phyloP scores from a whole-genome alignment of 2,797 vertebrate species.

The Melanotaenia nigrans region DNA sequence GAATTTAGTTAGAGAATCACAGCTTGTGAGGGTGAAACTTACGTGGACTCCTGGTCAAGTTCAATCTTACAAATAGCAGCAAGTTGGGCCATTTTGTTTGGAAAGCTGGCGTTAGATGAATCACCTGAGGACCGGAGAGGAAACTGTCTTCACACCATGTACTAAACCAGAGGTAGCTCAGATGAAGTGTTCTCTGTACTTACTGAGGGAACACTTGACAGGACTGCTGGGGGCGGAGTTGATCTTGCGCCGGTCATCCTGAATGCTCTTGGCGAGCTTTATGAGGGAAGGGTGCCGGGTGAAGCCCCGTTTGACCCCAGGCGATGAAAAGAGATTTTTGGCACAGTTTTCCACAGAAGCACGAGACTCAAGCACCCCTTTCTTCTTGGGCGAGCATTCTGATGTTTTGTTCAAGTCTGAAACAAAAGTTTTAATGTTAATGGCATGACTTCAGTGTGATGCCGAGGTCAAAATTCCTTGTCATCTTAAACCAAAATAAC shows the following conservation, averaged over 20 bases:
- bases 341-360: slow-evolving; percentile 88
- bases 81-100: slow-evolving; percentile 89
- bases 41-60: slow-evolving; percentile 89
- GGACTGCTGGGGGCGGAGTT: slow-evolving; percentile 93
- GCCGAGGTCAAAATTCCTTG: too few relatives aligned
- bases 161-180: not conserved
- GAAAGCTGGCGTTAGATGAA: slow-evolving; percentile 43
- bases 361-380: slow-evolving; percentile 65
- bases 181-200: slow-evolving; percentile 18
- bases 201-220: slow-evolving; percentile 81
- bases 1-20: not conserved
- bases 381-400: slow-evolving; percentile 30
- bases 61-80: slow-evolving; percentile 89
- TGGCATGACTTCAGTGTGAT: not conserved
- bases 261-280: slow-evolving; percentile 90
- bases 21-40: slow-evolving; percentile 50
- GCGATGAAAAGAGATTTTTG: slow-evolving; percentile 93
- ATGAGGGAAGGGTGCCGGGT: slow-evolving; percentile 95
- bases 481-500: not conserved
- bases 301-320: slow-evolving; percentile 85
- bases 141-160: not conserved
- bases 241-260: slow-evolving; percentile 92
- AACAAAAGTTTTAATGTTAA: slow-evolving; percentile 24
- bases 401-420: slow-evolving; percentile 57
- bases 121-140: slow-evolving; percentile 49